Percentiles rank a stretch among this genome's conserved stretches.
Evolutionary conservation across 2,888 invertebrate species (phyloP).

Genomic region (Leptopterna dolabrata): DNA sequence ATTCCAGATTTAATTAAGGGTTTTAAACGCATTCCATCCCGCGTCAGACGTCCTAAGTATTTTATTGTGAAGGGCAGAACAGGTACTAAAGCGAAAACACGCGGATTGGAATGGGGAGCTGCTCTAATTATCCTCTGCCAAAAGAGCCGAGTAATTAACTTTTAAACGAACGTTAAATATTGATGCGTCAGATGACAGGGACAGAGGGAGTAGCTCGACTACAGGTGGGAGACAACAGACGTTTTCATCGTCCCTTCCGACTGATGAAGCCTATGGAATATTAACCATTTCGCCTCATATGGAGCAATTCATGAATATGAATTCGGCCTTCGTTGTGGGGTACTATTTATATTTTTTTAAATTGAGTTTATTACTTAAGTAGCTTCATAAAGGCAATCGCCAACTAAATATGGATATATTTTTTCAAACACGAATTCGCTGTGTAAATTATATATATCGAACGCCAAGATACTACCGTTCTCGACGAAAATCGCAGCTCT

Average conservation of each 20-base stretch:
- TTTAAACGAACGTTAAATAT: neutral
- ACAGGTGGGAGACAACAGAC: neutral
- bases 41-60: neutral
- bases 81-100: neutral
- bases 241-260: neutral
- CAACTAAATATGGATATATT: too few relatives aligned
- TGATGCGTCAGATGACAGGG: neutral
- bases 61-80: neutral
- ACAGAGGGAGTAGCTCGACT: neutral
- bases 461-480: too few relatives aligned
- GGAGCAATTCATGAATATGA: neutral
- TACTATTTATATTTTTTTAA: too few relatives aligned
- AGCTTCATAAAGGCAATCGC: too few relatives aligned
- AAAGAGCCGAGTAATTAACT: constrained; percentile 5
- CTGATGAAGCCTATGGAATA: neutral
- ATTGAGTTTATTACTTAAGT: too few relatives aligned
- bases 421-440: too few relatives aligned
- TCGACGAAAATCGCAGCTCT: too few relatives aligned
- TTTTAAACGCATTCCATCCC: neutral
- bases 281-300: neutral
- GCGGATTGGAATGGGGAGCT: neutral
- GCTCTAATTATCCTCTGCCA: neutral
- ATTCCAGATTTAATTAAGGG: neutral
- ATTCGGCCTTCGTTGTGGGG: neutral
- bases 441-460: too few relatives aligned